Base-by-base conservation (phyloP, 2,113 vertebrate genomes). In the Oryctolagus cuniculus region DNA sequence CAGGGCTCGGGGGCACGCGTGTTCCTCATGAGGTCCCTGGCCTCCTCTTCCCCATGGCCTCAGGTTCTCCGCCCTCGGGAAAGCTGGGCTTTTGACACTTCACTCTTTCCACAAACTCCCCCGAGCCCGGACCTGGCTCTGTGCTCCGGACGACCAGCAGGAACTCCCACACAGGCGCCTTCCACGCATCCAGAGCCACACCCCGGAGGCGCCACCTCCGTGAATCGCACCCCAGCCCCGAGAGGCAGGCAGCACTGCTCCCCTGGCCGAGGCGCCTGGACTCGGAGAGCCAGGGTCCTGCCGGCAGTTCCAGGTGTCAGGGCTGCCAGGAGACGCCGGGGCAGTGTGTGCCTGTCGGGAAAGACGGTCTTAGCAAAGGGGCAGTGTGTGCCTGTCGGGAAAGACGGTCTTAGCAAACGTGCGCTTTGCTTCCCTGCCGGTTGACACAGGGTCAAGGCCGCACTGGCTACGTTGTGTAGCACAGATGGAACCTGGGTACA, bases 141-240 rank as follows among this genome's bases (percentile, higher is more conserved):
- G 61, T 64, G 38, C 74, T 49, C 22, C 44, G 36, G 31, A 15
- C 3, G 5, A 16, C 86, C 36, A 4, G 21, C 9, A 2, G 38
- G 13, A 55, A 29, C 36, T 15, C 55, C 55, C 15, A 58, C 4
- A 15, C 55, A 17, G 55, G 29, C 0, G 1, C 1, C 0, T 9
- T 58, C 64, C 3, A 0, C 0, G 15, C 2, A 21, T 24, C 12
- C 5, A 19, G 75, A 21, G 3, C 38, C 21, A 1, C 0, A 0
- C 51, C 36, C 21, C 15, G 2, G 27, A 16, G 0, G 0, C 0
- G 2, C 3, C 3, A 22, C 12, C 27, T 31, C 63, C 9, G 53
- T 2, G 24, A 63, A n/a, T 4, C 66, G 34, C 24, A 25, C 21
- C 4, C 3, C 1, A 27, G 24, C 72, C n/a, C 49, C 4, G 0